Conservation (phyloP, 1,140 invertebrate genomes). For the Anastrepha obliqua region DNA sequence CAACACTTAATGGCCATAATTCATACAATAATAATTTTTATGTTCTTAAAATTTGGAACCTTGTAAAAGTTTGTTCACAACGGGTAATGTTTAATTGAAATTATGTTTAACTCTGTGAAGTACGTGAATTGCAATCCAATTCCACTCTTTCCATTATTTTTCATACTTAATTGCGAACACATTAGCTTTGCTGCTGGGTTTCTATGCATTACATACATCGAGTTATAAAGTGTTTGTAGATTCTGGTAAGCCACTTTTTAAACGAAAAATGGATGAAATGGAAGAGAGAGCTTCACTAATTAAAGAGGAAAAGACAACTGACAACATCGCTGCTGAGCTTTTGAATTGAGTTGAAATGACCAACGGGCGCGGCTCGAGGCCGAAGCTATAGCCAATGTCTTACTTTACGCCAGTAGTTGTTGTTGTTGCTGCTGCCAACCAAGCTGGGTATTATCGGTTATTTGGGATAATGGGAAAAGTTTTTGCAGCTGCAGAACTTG, state of each 20-base stretch:
- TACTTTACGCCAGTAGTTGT: background rate
- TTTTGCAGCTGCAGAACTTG: slow-evolving; percentile 41
- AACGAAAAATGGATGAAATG: slow-evolving; percentile 16
- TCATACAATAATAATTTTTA: too few species aligned
- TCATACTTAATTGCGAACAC: background rate
- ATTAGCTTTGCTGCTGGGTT: background rate
- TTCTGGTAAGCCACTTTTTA: background rate
- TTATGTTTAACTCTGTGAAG: too few species aligned
- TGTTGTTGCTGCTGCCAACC: background rate
- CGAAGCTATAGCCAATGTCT: slow-evolving; percentile 16
- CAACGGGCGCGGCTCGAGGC: background rate
- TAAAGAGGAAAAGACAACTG: slow-evolving; percentile 43
- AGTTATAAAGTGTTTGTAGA: background rate
- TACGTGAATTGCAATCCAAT: too few species aligned
- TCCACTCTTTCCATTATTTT: too few species aligned
- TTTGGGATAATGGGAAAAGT: slow-evolving; percentile 49
- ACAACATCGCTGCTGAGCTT: background rate
- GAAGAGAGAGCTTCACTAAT: background rate
- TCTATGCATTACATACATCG: background rate
- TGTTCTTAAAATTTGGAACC: too few species aligned
- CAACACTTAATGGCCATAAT: too few species aligned
- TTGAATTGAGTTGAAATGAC: background rate
- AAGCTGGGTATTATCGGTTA: slow-evolving; percentile 46
- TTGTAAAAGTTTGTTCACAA: too few species aligned
- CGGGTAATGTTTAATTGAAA: too few species aligned